A percentile compares a stretch with the other conserved stretches of the same genome.
Conservation (phyloP, 1,140 invertebrate species). For the Papilio xuthus region DNA sequence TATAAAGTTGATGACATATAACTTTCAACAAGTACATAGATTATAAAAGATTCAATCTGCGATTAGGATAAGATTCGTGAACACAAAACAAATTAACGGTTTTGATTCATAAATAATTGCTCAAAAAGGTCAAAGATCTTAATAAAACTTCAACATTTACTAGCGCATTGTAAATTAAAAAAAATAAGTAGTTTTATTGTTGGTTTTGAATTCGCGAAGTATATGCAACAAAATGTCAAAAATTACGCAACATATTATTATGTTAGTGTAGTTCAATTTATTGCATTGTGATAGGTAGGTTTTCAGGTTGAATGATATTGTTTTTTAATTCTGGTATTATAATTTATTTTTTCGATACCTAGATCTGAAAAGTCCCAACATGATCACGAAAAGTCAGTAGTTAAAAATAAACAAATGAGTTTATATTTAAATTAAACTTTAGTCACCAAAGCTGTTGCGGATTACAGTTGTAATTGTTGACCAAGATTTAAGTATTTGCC, state of each 20-base stretch:
- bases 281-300: not conserved
- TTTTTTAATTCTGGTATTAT: too few relatives aligned
- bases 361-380: too few relatives aligned
- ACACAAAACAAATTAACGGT: conserved; percentile 15
- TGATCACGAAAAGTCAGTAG: not conserved
- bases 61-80: conserved; percentile 16
- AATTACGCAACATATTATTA: not conserved
- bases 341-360: too few relatives aligned
- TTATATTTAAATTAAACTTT: not conserved
- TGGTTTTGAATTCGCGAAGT: not conserved
- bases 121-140: conserved; percentile 7
- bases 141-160: not conserved
- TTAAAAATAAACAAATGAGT: not conserved
- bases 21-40: not conserved
- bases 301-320: not conserved
- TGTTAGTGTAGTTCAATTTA: not conserved
- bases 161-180: not conserved
- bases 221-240: not conserved
- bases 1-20: not conserved
- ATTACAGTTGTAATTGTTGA: not conserved
- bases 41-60: not conserved
- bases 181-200: not conserved
- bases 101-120: conserved; percentile 16
- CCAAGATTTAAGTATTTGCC: not conserved
- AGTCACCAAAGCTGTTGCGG: not conserved